Base-by-base conservation (phyloP, 2,888 invertebrate genomes). In the Teleogryllus oceanicus region DNA sequence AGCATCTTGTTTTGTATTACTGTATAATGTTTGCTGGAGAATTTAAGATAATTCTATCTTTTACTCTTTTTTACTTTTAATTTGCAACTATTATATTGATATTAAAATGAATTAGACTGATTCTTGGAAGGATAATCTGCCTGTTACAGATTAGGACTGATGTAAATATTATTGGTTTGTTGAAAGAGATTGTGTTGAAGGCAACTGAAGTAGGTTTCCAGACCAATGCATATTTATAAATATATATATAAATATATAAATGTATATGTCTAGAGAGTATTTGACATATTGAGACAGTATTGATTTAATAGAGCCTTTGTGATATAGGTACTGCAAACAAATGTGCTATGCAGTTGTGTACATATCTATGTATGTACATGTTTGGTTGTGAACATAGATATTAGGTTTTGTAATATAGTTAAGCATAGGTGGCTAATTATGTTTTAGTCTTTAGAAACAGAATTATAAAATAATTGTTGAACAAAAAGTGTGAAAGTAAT, bases 181-280 rank as follows among this genome's bases (percentile, higher is more conserved):
- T 62, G 62, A 18, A 62, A 62, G 62, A 62, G 8, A 62, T n/a
- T 18, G n/a, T 62, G 62, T 62, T 62, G 62, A 62, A 62, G 62
- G 62, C 62, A 62, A 62, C 62, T 62, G 62, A 62, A 62, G 62
- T 62, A 62, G 3, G 62, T 62, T 18, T 18, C 10, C n/a, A 62
- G 62, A 8, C 62, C 62, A 13, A 62, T 62, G 77, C 74, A 79
- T 49, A 49, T 21, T 50, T 62, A 62, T 62, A 62, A 18, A 62
- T 62, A 77, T 13, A 77, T 77, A 79, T 79, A 79, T 76, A 62
- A 18, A 77, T 13, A 77, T 77, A 79, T 79, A 79, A 51, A 76
- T 79, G 76, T 76, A 76, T 50, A 79, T 79, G 79, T 79, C 49
- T 79, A 79, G 76, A 79, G 79, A 79, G 62, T 79, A 79, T 79